These are phyloP conservation scores for Moxostoma hubbsi DNA, from an alignment of 2,797 vertebrate species.

Conservation along the genomic window DNA sequence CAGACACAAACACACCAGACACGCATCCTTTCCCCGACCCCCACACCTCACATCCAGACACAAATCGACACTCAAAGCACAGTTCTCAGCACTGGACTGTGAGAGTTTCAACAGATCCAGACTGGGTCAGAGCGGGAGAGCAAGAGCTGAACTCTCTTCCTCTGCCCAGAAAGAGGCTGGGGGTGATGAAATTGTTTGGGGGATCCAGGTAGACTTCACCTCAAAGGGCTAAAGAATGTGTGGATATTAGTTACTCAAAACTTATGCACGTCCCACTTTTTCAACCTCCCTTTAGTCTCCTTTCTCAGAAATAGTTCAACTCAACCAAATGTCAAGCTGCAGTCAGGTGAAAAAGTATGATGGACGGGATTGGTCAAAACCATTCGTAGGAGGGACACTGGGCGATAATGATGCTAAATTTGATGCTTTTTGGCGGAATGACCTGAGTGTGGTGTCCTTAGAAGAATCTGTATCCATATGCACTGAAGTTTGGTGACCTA, in stretches of 20 bases:
- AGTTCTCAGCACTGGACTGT: conserved; percentile 88
- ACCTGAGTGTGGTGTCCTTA: conserved; percentile 56
- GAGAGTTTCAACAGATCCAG: conserved; percentile 62
- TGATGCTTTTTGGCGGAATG: conserved; percentile 79
- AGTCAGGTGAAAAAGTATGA: conserved; percentile 66
- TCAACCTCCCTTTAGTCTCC: conserved; percentile 61
- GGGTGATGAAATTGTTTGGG: conserved; percentile 55
- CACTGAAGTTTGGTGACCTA: conserved; percentile 34
- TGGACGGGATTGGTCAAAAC: conserved; percentile 68
- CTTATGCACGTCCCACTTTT: conserved; percentile 20
- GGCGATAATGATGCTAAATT: conserved; percentile 81
- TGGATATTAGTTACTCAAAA: conserved; percentile 72
- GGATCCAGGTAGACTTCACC: conserved; percentile 67
- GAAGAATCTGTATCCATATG: conserved; percentile 25
- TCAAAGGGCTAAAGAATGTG: conserved; percentile 80
- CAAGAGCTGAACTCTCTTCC: conserved; percentile 1
- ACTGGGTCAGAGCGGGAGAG: conserved; percentile 54
- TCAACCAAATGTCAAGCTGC: conserved; percentile 76
- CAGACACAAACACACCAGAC: conserved; percentile 80
- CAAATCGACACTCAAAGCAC: conserved; percentile 57
- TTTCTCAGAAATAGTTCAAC: conserved; percentile 67
- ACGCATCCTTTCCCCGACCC: conserved; percentile 45
- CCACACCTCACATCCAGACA: conserved; percentile 39
- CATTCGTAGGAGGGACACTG: conserved; percentile 60
- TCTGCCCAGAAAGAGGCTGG: conserved; percentile 49